Evolutionary conservation across 2,888 invertebrate species (phyloP), one percentile per base, ranked within the genome.

Genomic region (Pseudococcus longispinus): DNA sequence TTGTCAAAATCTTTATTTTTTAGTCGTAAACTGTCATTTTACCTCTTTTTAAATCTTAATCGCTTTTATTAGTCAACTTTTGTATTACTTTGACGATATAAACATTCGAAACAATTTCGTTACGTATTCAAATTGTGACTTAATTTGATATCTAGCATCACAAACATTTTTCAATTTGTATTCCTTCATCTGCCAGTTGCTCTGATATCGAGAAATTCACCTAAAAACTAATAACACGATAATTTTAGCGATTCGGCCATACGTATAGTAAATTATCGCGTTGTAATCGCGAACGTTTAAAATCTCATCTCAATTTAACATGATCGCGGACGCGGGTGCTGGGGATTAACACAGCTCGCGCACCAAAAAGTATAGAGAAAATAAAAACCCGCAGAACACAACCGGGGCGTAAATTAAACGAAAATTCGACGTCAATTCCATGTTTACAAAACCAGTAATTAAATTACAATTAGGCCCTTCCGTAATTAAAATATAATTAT

Each of bases 401-500:
- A n/a, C n/a, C 65, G 65, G 65, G 74, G 74, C 74, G 32, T 32
- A 74, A 74, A 32, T 29, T 32, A 74, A 74, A 37, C 74, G 37
- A 37, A 74, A 74, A 74, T n/a, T 51, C 51, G 51, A 74, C 74
- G 74, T 37, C 74, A 74, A 37, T 74, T 74, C n/a, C 74, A 74
- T 74, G 74, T 83, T 83, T 83, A 46, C 83, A 51, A 83, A 83
- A 83, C 51, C 65, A 15, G 84, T 84, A 84, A 84, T 84, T 84
- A 84, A 84, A 84, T 84, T 84, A 84, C 84, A 60, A 84, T 84
- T 84, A 84, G 60, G 84, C 84, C 60, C 55, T 84, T 84, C 60
- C 60, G 84, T 84, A 84, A 84, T 84, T 84, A 84, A 84, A 84
- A 84, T 84, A 84, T 84, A 84, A 84, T 84, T 84, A 84, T 84